Conservation (phyloP, 2,888 invertebrate species). For the Halictus ligatus region DNA sequence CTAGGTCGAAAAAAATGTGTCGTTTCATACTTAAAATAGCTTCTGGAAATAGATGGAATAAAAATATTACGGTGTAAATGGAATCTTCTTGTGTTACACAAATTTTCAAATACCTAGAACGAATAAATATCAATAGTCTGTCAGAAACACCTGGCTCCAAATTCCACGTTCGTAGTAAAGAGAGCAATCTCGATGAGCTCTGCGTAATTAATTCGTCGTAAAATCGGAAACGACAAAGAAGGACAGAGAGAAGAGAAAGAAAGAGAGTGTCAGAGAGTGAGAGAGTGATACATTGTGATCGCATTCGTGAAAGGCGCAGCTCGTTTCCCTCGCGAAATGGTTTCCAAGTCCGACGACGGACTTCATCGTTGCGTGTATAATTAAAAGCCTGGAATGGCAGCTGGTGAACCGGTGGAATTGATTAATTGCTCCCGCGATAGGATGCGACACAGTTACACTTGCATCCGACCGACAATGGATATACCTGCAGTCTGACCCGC, state of each 20-base stretch:
- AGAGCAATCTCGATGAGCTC: neutral
- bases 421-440: conserved; percentile 39
- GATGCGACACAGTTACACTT: conserved; percentile 40
- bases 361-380: conserved; percentile 8
- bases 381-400: conserved; percentile 20
- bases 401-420: conserved; percentile 19
- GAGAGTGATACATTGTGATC: neutral
- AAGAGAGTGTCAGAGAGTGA: neutral
- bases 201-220: neutral
- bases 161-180: neutral
- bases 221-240: neutral
- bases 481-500: conserved; percentile 31
- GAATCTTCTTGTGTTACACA: neutral
- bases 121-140: neutral
- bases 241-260: neutral
- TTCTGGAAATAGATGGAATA: neutral
- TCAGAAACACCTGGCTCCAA: neutral
- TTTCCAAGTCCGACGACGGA: neutral
- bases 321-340: neutral
- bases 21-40: too few relatives aligned
- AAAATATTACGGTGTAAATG: neutral
- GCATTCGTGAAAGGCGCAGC: neutral
- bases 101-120: too few relatives aligned
- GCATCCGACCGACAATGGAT: conserved; percentile 19
- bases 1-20: too few relatives aligned